These are phyloP conservation scores for Pachliopta kotzebuea DNA, from an alignment of 2,888 invertebrate species.

Conservation along the genomic window DNA sequence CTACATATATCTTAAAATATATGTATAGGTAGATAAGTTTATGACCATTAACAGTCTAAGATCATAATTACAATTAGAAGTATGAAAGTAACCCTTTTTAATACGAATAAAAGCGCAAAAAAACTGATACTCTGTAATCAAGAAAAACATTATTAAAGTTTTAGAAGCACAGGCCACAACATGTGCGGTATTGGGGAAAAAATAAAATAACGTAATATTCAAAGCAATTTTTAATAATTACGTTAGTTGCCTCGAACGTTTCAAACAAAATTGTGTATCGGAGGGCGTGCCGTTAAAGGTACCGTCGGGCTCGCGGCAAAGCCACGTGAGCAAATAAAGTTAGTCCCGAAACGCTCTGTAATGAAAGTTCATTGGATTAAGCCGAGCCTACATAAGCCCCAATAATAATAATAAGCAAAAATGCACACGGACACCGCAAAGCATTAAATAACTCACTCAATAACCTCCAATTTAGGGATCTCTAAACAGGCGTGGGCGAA, in stretches of 20 bases:
- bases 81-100: too few relatives aligned
- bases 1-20: too few relatives aligned
- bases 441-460: constrained; percentile 78
- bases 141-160: too few relatives aligned
- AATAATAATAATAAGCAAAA: constrained; percentile 77
- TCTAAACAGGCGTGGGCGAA: constrained; percentile 42
- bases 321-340: constrained; percentile 72
- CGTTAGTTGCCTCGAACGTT: constrained; percentile 55
- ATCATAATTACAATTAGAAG: too few relatives aligned
- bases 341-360: constrained; percentile 66
- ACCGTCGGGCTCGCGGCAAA: constrained; percentile 63
- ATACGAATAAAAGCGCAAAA: too few relatives aligned
- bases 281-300: constrained; percentile 66
- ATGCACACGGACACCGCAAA: constrained; percentile 66
- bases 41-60: too few relatives aligned
- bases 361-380: constrained; percentile 79
- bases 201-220: constrained; percentile 41
- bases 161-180: too few relatives aligned
- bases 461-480: constrained; percentile 65
- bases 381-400: constrained; percentile 62
- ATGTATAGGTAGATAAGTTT: too few relatives aligned
- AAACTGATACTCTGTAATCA: too few relatives aligned
- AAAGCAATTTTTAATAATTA: constrained; percentile 79
- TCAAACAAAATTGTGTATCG: constrained; percentile 52
- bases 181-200: too few relatives aligned